These are phyloP conservation scores for Palloptera scutellata DNA, from an alignment of 2,888 invertebrate species.

Conservation along the genomic window DNA sequence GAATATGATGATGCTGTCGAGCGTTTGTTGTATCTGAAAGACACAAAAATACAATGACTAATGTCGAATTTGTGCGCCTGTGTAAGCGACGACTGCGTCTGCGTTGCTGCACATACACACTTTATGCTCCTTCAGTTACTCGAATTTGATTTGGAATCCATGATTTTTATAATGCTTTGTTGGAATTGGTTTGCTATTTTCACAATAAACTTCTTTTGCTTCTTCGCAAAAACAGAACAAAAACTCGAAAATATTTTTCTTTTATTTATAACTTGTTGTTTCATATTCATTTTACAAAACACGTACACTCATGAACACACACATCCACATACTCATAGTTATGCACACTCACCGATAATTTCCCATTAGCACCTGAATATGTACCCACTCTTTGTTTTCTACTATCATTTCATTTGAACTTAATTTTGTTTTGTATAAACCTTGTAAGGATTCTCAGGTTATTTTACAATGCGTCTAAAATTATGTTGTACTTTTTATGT, in stretches of 20 bases:
- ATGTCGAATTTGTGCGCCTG: constrained; percentile 36
- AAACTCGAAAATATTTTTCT: constrained; percentile 4
- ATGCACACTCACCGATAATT: too few relatives aligned
- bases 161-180: not conserved
- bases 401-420: not conserved
- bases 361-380: not conserved
- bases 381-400: not conserved
- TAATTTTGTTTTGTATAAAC: not conserved
- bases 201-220: constrained; percentile 28
- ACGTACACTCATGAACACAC: not conserved
- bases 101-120: constrained; percentile 23
- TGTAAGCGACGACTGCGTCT: constrained; percentile 21
- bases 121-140: constrained; percentile 14
- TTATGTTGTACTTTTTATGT: constrained; percentile 2
- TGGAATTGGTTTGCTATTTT: constrained; percentile 20
- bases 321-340: too few relatives aligned
- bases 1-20: constrained; percentile 49
- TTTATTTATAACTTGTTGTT: constrained; percentile 2
- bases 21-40: constrained; percentile 42
- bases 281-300: not conserved
- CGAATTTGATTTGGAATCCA: not conserved
- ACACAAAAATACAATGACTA: constrained; percentile 51
- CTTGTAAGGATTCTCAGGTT: not conserved
- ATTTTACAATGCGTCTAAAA: constrained; percentile 1
- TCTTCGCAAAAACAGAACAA: constrained; percentile 19